Percentiles rank a stretch among this genome's conserved stretches.
phyloP scores from a whole-genome alignment of 2,888 invertebrate genomes.

The Acronicta psi region DNA sequence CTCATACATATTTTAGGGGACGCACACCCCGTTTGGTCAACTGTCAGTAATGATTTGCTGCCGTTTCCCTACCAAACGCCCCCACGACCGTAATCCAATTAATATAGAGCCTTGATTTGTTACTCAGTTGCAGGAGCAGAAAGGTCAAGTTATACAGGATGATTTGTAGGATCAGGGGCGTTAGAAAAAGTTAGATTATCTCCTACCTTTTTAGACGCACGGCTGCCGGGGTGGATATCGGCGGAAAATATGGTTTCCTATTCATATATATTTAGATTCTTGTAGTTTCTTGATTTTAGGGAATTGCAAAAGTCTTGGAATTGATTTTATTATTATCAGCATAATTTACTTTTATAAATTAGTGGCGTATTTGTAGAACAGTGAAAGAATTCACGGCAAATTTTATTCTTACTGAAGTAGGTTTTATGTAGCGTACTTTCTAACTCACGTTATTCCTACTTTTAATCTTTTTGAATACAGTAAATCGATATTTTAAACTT shows the following conservation, averaged over 20 bases:
- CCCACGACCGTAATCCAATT: conserved; percentile 69
- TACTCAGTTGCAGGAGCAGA: not conserved
- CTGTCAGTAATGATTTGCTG: conserved; percentile 89
- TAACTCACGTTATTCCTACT: no score
- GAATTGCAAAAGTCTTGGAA: no score
- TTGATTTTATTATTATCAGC: no score
- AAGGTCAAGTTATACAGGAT: conserved; percentile 59
- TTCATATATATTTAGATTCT: conserved; percentile 76
- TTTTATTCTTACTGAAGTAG: no score
- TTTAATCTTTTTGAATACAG: no score
- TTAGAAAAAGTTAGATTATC: conserved; percentile 88
- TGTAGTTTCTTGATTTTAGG: conserved; percentile 71
- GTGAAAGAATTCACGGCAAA: no score
- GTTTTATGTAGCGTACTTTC: no score
- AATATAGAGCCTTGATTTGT: conserved; percentile 51
- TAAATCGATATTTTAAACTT: no score
- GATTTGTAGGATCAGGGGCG: conserved; percentile 76
- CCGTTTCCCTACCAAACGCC: conserved; percentile 82
- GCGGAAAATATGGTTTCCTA: conserved; percentile 88
- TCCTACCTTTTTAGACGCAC: conserved; percentile 86
- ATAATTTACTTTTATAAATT: no score
- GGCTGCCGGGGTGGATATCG: conserved; percentile 83
- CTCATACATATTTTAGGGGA: conserved; percentile 89
- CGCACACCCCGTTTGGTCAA: conserved; percentile 87
- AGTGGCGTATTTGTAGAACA: no score